phyloP scores from a whole-genome alignment of 1,140 invertebrate species.

The Heliconius congener region DNA sequence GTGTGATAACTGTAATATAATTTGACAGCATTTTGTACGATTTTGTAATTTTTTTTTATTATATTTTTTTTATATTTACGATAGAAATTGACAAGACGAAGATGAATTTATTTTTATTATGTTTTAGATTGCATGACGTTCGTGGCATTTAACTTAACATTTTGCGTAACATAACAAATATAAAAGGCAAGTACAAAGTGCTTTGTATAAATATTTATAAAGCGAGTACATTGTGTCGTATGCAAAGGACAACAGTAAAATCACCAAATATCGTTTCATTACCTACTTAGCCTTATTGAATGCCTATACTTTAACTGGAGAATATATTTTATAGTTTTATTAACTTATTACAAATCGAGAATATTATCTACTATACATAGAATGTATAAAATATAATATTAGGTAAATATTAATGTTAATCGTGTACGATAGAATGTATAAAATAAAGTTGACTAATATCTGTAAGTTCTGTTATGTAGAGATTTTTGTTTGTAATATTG shows the following conservation, averaged over 20 bases:
- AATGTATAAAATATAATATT: conserved; percentile 48
- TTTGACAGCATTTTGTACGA: conserved; percentile 52
- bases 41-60: conserved; percentile 49
- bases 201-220: conserved; percentile 63
- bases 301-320: conserved; percentile 79
- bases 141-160: conserved; percentile 25
- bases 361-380: conserved; percentile 76
- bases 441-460: conserved; percentile 81
- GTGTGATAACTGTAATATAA: conserved; percentile 41
- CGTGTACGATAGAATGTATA: conserved; percentile 79
- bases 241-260: conserved; percentile 63
- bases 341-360: conserved; percentile 80
- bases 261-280: conserved; percentile 79
- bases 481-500: conserved; percentile 81
- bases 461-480: conserved; percentile 81
- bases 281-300: conserved; percentile 79
- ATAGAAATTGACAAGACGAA: conserved; percentile 43
- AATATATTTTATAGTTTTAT: conserved; percentile 81
- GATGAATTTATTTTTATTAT: conserved; percentile 32
- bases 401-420: conserved; percentile 79
- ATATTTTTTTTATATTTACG: conserved; percentile 43
- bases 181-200: conserved; percentile 71
- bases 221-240: conserved; percentile 61
- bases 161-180: conserved; percentile 30
- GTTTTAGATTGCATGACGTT: conserved; percentile 10